Evolutionary conservation across 2,797 vertebrate species (phyloP).

Genomic region (Helostoma temminkii): DNA sequence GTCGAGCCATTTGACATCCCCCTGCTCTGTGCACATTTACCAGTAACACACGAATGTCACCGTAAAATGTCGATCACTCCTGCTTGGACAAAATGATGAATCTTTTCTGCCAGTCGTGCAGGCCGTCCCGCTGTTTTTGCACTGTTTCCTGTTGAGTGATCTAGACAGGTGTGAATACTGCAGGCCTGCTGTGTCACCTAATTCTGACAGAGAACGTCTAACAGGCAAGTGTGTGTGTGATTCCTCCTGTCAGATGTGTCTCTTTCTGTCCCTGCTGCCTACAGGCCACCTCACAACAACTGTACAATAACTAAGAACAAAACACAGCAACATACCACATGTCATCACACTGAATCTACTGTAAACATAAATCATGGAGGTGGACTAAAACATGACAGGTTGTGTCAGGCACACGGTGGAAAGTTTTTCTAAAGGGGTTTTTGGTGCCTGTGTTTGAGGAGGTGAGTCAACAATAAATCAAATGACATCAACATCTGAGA

Average conservation of each 20-base stretch:
- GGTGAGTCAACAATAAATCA: too few species aligned
- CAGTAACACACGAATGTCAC: conserved; percentile 20
- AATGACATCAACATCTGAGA: too few species aligned
- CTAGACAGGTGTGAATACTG: conserved; percentile 64
- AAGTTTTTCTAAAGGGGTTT: too few species aligned
- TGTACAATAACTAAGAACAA: not conserved
- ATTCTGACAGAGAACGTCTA: conserved; percentile 59
- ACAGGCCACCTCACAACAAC: not conserved
- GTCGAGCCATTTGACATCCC: conserved; percentile 2
- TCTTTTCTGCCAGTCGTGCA: conserved; percentile 9
- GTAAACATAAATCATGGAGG: conserved; percentile 38
- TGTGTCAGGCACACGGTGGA: too few species aligned
- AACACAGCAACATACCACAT: conserved; percentile 7
- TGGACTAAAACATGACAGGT: too few species aligned
- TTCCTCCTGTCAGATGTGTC: conserved; percentile 39
- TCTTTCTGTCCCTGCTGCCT: conserved; percentile 21
- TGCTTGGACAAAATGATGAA: conserved; percentile 28
- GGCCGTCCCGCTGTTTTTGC: conserved; percentile 14
- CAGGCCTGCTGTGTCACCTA: conserved; percentile 59
- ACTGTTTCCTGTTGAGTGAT: conserved; percentile 48
- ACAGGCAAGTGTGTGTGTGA: conserved; percentile 40
- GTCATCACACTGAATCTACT: conserved; percentile 16
- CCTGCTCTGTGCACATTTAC: not conserved
- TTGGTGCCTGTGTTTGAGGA: too few species aligned
- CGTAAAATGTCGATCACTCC: conserved; percentile 11